Base-by-base conservation (phyloP, 1,140 invertebrate species). In the Oncopeltus fasciatus region DNA sequence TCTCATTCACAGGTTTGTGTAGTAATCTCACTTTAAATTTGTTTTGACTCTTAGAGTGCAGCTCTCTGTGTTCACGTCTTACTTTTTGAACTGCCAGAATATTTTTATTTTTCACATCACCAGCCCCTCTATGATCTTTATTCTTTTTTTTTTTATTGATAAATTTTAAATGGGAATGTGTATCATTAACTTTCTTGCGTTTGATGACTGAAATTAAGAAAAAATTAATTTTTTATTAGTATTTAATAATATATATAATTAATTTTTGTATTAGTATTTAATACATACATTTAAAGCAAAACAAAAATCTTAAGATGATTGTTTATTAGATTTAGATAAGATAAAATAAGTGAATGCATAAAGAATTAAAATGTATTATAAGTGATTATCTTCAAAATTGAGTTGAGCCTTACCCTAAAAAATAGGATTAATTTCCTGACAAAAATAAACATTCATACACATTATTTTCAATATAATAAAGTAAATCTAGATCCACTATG, bases 21-120 rank as follows among this genome's bases (percentile, higher is more conserved):
- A 53, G 49, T 26, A 53, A 53, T 53, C 26, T 53, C 24, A 53
- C 21, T 26, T 53, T 53, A 9, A 16, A 24, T 26, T 53, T 53
- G 49, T 53, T 24, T 24, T 5, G 20, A 2, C 26, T 24, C 1
- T 53, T 26, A 53, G 16, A 24, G 14, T 24, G 14, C 26, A 24
- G 21, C 49, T 26, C 26, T 27, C 14, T 27, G 26, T 18, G 9
- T 12, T 53, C 18, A 9, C 24, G 21, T 2, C 21, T 18, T 18
- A 53, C 26, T 24, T 53, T 53, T 65, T 68, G 47, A 33, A 70
- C 33, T 60, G 63, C 61, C 57, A 64, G 51, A 16, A 57, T 57
- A 20, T 31, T 20, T 16, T 59, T 62, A 27, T 61, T 20, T 64
- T 59, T 14, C 60, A 58, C 29, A 64, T 58, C 62, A 59, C 57